A percentile compares a stretch with the other conserved stretches of the same genome.
phyloP scores from a whole-genome alignment of 2,113 vertebrate species.

The Pimephales promelas region DNA sequence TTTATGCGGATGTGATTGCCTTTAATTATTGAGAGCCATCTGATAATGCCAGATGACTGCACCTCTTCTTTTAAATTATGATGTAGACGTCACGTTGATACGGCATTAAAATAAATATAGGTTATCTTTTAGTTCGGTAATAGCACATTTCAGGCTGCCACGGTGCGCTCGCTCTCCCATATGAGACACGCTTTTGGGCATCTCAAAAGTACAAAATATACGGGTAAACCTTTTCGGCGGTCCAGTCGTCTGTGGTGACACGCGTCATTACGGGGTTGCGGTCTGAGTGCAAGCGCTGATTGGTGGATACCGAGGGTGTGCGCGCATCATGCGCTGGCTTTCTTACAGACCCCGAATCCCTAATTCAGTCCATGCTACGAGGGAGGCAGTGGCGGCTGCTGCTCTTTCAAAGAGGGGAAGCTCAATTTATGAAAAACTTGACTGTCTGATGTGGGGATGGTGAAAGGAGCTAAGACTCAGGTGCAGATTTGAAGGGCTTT shows the following conservation, averaged over 20 bases:
- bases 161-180: background rate
- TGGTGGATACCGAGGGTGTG: slow-evolving; percentile 78
- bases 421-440: no score
- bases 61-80: slow-evolving; percentile 35
- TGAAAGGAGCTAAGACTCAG: no score
- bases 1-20: slow-evolving; percentile 18
- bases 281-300: slow-evolving; percentile 66
- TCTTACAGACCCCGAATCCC: slow-evolving; percentile 72
- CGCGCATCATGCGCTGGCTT: slow-evolving; percentile 67
- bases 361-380: slow-evolving; percentile 61
- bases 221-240: slow-evolving; percentile 51
- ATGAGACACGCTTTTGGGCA: slow-evolving; percentile 44
- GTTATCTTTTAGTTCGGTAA: slow-evolving; percentile 49
- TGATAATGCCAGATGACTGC: slow-evolving; percentile 41
- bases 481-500: no score
- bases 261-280: slow-evolving; percentile 68
- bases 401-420: no score
- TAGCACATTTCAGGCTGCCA: slow-evolving; percentile 50
- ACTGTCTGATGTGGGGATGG: no score
- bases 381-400: no score
- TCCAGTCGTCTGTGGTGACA: slow-evolving; percentile 64
- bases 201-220: slow-evolving; percentile 54
- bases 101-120: slow-evolving; percentile 50
- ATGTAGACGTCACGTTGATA: slow-evolving; percentile 37
- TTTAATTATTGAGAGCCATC: slow-evolving; percentile 44